A percentile compares a stretch with the other conserved stretches of the same genome.
Conservation (phyloP, 2,113 vertebrate species). For the Toxotes jaculatrix region DNA sequence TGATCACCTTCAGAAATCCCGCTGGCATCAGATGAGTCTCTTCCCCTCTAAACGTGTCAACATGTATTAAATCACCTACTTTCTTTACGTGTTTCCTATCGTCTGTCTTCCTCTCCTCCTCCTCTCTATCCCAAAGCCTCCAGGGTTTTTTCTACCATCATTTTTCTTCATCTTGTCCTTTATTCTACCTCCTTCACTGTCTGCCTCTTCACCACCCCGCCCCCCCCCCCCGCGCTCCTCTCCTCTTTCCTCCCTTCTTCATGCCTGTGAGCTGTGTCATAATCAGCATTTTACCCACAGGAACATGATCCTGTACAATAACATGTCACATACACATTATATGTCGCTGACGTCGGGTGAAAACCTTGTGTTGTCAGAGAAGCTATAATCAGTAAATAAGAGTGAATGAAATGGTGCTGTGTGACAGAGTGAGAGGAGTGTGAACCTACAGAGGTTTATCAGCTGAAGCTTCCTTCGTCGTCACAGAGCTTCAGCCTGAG, state of each 20-base stretch:
- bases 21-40: neutral
- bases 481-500: no score
- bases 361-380: neutral
- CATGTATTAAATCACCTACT: neutral
- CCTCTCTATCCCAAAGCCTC: slow-evolving; percentile 3
- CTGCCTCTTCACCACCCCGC: neutral
- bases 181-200: slow-evolving; percentile 20
- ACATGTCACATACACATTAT: neutral
- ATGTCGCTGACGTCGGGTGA: neutral
- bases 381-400: no score
- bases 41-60: neutral
- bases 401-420: no score
- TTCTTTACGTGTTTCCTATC: neutral
- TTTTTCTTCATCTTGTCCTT: slow-evolving; percentile 38
- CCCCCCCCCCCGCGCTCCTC: neutral
- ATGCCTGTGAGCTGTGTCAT: neutral
- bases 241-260: neutral
- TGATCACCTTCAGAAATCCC: neutral
- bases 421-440: no score
- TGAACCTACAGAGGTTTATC: neutral
- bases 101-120: neutral
- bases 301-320: neutral
- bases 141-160: neutral
- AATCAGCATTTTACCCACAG: neutral
- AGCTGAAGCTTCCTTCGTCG: neutral